Conservation (phyloP, 2,113 vertebrate genomes). For the Natator depressus region DNA sequence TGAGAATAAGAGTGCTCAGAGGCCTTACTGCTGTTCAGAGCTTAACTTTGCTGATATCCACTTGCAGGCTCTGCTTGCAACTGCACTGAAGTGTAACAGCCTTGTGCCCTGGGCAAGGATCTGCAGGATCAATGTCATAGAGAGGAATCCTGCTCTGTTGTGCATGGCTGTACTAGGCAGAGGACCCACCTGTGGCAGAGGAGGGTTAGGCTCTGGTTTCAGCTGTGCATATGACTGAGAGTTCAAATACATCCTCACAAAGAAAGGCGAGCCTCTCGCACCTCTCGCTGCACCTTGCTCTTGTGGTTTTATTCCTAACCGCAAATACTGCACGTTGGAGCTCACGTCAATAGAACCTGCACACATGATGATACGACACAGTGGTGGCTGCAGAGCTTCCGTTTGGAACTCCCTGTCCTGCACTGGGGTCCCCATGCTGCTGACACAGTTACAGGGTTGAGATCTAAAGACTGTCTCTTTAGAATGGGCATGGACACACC, state of each 20-base stretch:
- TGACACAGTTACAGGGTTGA: not conserved
- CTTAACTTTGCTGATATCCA: not conserved
- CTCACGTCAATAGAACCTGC: accelerated
- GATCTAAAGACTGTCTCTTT: not conserved
- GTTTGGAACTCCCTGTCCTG: not conserved
- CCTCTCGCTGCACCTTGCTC: not conserved
- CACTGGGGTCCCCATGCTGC: not conserved
- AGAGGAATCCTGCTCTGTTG: not conserved
- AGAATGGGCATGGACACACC: not conserved
- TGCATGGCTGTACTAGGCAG: not conserved
- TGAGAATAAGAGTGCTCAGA: not conserved
- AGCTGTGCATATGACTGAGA: not conserved
- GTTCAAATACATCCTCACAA: not conserved
- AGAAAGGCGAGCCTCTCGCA: not conserved
- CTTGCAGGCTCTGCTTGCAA: not conserved
- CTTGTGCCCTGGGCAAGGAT: not conserved
- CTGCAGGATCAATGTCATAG: not conserved
- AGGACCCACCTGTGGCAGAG: not conserved
- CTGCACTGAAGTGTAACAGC: not conserved
- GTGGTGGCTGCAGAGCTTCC: not conserved
- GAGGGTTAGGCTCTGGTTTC: not conserved
- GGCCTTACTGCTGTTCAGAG: not conserved
- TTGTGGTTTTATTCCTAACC: not conserved
- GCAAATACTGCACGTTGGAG: not conserved
- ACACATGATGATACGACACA: accelerated